A percentile compares a stretch with the other conserved stretches of the same genome.
Conservation (phyloP, 2,113 vertebrate species). For the Alectura lathami region DNA sequence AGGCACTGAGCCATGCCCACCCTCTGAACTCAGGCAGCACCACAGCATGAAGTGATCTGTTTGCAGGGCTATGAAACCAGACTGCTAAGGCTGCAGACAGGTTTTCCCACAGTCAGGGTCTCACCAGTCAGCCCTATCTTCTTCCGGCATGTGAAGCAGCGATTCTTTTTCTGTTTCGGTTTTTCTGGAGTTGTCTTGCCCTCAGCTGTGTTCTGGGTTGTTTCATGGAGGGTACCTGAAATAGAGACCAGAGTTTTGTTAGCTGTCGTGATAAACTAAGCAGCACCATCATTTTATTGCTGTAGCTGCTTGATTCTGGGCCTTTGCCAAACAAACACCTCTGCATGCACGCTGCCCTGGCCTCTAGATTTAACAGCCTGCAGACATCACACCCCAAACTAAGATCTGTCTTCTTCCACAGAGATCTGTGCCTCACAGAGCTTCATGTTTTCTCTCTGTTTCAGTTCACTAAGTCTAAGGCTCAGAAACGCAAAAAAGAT, state of each 20-base stretch:
- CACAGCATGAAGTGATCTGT: not conserved
- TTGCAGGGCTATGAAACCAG: not conserved
- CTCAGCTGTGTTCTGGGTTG: constrained; percentile 78
- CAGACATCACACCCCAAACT: not conserved
- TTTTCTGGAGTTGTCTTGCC: constrained; percentile 82
- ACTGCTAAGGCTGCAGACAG: not conserved
- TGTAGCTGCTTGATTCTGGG: not conserved
- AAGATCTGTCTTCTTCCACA: not conserved
- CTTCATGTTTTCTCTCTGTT: not conserved
- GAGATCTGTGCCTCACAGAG: not conserved
- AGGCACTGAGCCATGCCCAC: not conserved
- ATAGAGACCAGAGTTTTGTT: not conserved
- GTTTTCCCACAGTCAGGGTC: not conserved
- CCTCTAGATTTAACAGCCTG: not conserved
- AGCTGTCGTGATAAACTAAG: not conserved
- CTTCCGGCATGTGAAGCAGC: constrained; percentile 89
- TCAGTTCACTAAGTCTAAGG: not conserved
- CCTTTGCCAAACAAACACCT: not conserved
- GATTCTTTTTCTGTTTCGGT: constrained; percentile 86
- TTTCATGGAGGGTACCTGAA: constrained; percentile 78
- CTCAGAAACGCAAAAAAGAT: not conserved
- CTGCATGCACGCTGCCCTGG: not conserved
- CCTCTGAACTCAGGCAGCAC: not conserved
- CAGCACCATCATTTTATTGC: accelerated
- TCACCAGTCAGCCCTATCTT: constrained; percentile 91